Percentiles rank a stretch among this genome's conserved stretches.
These are phyloP conservation scores for Neoitamus cyanurus DNA, from an alignment of 2,888 invertebrate genomes.

Conservation along the genomic window DNA sequence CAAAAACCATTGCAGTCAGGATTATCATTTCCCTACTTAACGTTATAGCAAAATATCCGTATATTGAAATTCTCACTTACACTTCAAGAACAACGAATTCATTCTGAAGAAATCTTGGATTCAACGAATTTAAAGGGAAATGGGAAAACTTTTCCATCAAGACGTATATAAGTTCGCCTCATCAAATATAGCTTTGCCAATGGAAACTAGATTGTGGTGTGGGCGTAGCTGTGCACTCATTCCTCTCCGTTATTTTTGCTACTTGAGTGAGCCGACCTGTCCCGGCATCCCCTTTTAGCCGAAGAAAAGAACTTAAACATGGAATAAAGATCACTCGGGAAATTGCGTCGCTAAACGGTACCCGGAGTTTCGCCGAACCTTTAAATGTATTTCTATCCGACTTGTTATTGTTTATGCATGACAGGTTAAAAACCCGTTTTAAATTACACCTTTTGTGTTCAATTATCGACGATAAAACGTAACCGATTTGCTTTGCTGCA, in stretches of 20 bases:
- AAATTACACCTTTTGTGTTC: conserved; percentile 34
- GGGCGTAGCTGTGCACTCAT: background rate
- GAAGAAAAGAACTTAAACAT: conserved; percentile 8
- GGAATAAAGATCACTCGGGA: conserved; percentile 38
- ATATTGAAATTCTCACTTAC: conserved; percentile 32
- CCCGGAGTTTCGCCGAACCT: background rate
- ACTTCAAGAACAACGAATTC: conserved; percentile 13
- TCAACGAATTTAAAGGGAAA: conserved; percentile 27
- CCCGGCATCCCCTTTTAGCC: background rate
- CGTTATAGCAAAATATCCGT: background rate
- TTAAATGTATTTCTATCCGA: conserved; percentile 34
- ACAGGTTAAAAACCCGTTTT: conserved; percentile 28
- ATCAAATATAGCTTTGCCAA: conserved; percentile 24
- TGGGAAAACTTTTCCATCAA: conserved; percentile 48
- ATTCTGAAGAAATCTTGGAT: conserved; percentile 17
- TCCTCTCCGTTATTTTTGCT: conserved; percentile 30
- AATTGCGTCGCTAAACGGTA: background rate
- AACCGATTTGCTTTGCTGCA: conserved; percentile 3
- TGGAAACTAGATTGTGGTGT: background rate
- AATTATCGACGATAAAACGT: conserved; percentile 28
- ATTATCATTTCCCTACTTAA: conserved; percentile 9
- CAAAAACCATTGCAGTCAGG: conserved; percentile 8
- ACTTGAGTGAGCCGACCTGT: conserved; percentile 17
- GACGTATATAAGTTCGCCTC: conserved; percentile 43
- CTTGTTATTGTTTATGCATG: conserved; percentile 42